These are phyloP conservation scores for Stenurella melanura DNA, from an alignment of 2,888 invertebrate species.

Conservation along the genomic window DNA sequence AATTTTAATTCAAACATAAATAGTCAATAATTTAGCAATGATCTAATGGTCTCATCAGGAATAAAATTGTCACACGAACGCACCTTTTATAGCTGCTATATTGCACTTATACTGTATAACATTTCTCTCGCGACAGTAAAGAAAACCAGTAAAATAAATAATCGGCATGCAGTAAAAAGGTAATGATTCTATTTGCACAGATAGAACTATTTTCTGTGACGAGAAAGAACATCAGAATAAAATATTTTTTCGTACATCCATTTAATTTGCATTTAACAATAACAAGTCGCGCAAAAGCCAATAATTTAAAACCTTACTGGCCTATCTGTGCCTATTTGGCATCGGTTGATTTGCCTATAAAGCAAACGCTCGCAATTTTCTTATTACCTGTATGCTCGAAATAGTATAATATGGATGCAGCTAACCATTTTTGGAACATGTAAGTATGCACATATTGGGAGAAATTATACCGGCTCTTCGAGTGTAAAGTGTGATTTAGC, in stretches of 20 bases:
- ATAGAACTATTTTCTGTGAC: background rate
- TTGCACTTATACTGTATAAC: too few relatives aligned
- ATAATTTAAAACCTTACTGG: slow-evolving; percentile 2
- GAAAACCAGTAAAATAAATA: background rate
- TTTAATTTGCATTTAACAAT: slow-evolving; percentile 4
- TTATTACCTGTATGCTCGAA: slow-evolving; percentile 18
- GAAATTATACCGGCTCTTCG: slow-evolving; percentile 18
- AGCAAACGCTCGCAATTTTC: slow-evolving; percentile 9
- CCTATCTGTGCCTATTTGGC: slow-evolving; percentile 17
- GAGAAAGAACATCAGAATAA: background rate
- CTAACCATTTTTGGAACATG: slow-evolving; percentile 6
- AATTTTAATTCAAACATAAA: too few relatives aligned
- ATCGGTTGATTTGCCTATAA: background rate
- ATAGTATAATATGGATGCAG: slow-evolving; percentile 23
- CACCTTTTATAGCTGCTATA: too few relatives aligned
- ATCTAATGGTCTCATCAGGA: too few relatives aligned
- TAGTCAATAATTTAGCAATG: too few relatives aligned
- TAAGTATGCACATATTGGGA: slow-evolving; percentile 30
- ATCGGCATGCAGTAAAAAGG: background rate
- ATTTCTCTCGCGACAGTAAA: too few relatives aligned
- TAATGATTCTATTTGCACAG: background rate
- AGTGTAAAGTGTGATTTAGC: slow-evolving; percentile 21
- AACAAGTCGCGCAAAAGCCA: background rate
- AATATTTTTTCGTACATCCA: background rate
- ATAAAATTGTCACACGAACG: too few relatives aligned